A percentile compares a stretch with the other conserved stretches of the same genome.
phyloP scores from a whole-genome alignment of 1,140 invertebrate genomes.

The Heliothis virescens region DNA sequence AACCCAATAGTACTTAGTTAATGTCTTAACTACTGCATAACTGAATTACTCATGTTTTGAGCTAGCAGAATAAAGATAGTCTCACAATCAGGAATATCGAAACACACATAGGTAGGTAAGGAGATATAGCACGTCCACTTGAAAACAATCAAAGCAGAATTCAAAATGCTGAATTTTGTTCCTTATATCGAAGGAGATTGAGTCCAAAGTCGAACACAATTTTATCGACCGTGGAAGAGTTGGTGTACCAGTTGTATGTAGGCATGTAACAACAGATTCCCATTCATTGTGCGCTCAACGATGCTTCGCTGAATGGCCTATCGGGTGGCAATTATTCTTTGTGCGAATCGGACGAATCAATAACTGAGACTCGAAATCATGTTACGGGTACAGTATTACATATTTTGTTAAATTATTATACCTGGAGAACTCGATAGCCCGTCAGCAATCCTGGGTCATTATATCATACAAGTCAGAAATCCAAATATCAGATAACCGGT shows the following conservation, averaged over 20 bases:
- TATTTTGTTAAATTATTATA: neutral
- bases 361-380: neutral
- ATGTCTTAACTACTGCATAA: neutral
- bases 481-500: neutral
- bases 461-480: neutral
- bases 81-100: neutral
- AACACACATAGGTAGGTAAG: neutral
- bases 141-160: constrained; percentile 3
- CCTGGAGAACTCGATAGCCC: neutral
- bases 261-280: constrained; percentile 22
- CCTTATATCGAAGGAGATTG: neutral
- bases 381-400: neutral
- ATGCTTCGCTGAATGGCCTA: constrained; percentile 26
- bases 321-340: constrained; percentile 40
- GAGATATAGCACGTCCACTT: neutral
- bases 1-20: neutral
- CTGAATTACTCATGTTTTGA: constrained; percentile 7
- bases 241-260: constrained; percentile 26
- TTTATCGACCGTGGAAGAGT: neutral
- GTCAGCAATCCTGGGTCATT: neutral
- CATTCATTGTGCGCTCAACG: constrained; percentile 25
- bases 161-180: neutral
- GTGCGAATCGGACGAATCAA: constrained; percentile 22
- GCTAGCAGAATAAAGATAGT: neutral
- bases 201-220: neutral